Percentiles rank a stretch among this genome's conserved stretches.
Evolutionary conservation across 2,113 vertebrate genomes (phyloP).

Genomic region (Rhynchomys soricoides): DNA sequence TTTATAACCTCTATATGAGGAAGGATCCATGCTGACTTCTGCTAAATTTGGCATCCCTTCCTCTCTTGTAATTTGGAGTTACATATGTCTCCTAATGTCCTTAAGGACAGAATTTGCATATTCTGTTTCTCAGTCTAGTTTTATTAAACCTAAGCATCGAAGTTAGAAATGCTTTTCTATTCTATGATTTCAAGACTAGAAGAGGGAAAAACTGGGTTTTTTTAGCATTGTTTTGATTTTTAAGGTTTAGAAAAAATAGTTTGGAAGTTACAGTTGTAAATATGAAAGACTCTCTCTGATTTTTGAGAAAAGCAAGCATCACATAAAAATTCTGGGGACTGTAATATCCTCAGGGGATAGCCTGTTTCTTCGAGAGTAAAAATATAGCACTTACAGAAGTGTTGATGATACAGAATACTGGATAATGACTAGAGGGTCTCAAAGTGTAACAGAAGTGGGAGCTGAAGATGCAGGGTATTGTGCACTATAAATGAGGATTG

Average conservation of each 20-base stretch:
- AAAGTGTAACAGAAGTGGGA: not conserved
- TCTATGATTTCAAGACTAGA: constrained; percentile 9
- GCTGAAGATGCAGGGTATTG: not conserved
- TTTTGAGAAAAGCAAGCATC: constrained; percentile 1
- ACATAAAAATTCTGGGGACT: not conserved
- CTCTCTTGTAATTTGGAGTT: not conserved
- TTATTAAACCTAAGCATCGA: constrained; percentile 38
- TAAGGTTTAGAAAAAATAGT: constrained; percentile 26
- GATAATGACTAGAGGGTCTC: not conserved
- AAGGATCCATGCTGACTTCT: not conserved
- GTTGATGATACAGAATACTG: not conserved
- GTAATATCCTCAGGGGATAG: not conserved
- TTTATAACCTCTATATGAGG: not conserved
- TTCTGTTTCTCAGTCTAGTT: not conserved
- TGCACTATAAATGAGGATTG: not conserved
- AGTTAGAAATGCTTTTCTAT: not conserved
- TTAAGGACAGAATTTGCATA: not conserved
- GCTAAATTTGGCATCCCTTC: not conserved
- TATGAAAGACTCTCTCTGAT: constrained; percentile 28
- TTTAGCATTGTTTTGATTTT: constrained; percentile 13
- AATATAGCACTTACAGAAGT: constrained; percentile 22
- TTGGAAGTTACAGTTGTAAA: constrained; percentile 48
- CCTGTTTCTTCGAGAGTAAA: constrained; percentile 39
- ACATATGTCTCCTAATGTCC: not conserved
- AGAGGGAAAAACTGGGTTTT: not conserved